Evolutionary conservation across 2,888 invertebrate species (phyloP), one percentile per base, ranked within the genome.

Genomic region (Eristalis tenax): DNA sequence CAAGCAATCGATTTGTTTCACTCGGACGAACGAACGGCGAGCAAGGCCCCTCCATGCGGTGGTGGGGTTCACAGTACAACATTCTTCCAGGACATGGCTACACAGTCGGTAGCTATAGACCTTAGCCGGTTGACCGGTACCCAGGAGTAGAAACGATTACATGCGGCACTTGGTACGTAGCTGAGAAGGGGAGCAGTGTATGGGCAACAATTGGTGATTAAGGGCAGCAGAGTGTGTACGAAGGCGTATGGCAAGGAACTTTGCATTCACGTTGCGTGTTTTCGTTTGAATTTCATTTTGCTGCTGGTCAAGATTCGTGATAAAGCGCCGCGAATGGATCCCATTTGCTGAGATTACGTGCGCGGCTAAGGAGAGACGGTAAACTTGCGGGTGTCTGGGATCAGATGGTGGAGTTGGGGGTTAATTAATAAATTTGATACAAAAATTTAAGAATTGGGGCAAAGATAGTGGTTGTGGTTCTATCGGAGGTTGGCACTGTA

Each of bases 1-100:
- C 89, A 91, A 38, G 18, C 73, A 80, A 88, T 88, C 88, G 80
- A 88, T 88, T 80, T 74, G 57, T 80, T 84, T 84, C 59, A 28
- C 77, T 71, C 40, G 73, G 73, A 77, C 40, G 57, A 13, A 38
- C 28, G 56, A 43, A 32, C 66, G 71, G 32, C 63, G 40, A 13
- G 28, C 11, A 15, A 59, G 38, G 70, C 15, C 32, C 40, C 18
- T 71, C 10, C 43, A 15, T 26, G n/a, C 32, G 65, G 23, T 26
- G n/a, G 32, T 68, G 32, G 63, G 15, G 32, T 63, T 28, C 11
- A 77, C 57, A 63, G 68, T 81, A 81, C 71, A 75, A 80, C 61
- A 80, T 75, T 84, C 75, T 84, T 71, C 32, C 40, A 63, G 63
- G 66, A 76, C 66, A 71, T 76, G 56, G 70, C 32, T 56, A 22